Evolutionary conservation across 2,888 invertebrate genomes (phyloP).

Genomic region (Carabus problematicus): DNA sequence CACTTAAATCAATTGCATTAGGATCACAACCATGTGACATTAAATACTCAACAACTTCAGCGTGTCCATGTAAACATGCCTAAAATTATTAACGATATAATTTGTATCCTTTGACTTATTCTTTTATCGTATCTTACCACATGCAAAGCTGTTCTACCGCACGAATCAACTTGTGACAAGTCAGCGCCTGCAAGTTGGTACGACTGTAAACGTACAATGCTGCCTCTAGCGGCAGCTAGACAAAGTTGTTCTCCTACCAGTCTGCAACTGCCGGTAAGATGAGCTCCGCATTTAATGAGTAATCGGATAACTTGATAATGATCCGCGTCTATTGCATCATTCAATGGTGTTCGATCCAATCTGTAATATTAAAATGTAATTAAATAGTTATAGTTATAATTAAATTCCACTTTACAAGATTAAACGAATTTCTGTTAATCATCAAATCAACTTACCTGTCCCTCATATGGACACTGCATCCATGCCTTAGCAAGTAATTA

Average conservation of each 20-base stretch:
- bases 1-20: conserved; percentile 62
- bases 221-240: conserved; percentile 68
- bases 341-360: conserved; percentile 73
- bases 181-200: conserved; percentile 73
- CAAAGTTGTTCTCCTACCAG: conserved; percentile 74
- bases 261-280: conserved; percentile 66
- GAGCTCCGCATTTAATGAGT: conserved; percentile 78
- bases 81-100: conserved; percentile 47
- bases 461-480: conserved; percentile 82
- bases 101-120: background rate
- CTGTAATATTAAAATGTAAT: conserved; percentile 51
- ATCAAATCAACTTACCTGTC: conserved; percentile 62
- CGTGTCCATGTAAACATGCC: conserved; percentile 68
- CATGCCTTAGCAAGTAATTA: conserved; percentile 75
- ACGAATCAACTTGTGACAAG: conserved; percentile 67
- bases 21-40: conserved; percentile 60
- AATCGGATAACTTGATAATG: conserved; percentile 70
- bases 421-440: background rate
- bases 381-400: background rate
- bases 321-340: conserved; percentile 73
- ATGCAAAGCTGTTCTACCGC: conserved; percentile 74
- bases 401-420: background rate
- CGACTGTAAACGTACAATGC: conserved; percentile 65
- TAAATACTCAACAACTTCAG: conserved; percentile 62
- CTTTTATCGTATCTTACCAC: conserved; percentile 59